These are phyloP conservation scores for Nyctalus aviator DNA, from an alignment of 2,797 vertebrate genomes.

Conservation along the genomic window DNA sequence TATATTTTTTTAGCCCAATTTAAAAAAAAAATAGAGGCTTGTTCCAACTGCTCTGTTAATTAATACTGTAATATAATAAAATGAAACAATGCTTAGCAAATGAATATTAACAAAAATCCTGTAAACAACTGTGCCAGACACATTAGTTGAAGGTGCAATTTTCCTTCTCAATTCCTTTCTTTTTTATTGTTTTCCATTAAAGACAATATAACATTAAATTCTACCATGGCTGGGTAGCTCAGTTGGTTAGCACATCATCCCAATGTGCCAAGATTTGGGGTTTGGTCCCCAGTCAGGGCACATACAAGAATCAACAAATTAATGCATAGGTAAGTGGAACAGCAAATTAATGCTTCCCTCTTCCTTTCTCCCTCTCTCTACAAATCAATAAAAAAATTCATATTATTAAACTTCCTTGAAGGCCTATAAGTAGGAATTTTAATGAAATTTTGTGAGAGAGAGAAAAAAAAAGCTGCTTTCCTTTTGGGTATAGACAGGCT, in stretches of 20 bases:
- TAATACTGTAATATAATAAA: background rate
- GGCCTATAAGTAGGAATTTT: background rate
- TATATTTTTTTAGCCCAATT: background rate
- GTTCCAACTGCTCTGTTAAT: background rate
- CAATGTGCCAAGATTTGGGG: background rate
- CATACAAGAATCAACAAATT: background rate
- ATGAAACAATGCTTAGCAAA: background rate
- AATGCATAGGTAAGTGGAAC: background rate
- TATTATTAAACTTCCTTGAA: background rate
- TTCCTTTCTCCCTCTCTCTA: background rate
- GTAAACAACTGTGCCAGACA: background rate
- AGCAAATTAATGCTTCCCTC: background rate
- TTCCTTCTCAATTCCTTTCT: background rate
- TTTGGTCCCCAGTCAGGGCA: background rate
- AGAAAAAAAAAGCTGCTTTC: background rate
- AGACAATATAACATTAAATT: background rate
- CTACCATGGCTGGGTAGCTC: background rate
- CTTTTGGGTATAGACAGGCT: background rate
- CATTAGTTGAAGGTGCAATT: background rate
- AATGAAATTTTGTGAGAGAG: slow-evolving; percentile 37
- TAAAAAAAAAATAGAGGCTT: background rate
- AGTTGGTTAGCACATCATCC: background rate
- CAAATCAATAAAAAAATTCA: background rate
- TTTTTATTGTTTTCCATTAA: background rate
- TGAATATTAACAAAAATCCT: slow-evolving; percentile 48